Conservation (phyloP, 2,797 vertebrate genomes). For the Coregonus suidteri region DNA sequence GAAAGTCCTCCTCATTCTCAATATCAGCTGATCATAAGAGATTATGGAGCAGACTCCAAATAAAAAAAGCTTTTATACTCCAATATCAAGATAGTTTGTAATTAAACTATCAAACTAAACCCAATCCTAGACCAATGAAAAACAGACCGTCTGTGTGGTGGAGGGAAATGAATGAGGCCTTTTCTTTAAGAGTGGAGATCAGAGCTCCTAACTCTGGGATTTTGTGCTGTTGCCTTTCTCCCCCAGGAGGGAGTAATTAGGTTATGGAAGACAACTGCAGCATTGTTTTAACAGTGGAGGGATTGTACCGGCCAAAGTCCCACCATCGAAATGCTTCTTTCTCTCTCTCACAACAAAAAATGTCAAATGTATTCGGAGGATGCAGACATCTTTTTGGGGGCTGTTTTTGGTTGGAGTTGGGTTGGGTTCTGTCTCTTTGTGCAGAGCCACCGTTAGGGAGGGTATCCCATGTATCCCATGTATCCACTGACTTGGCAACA, state of each 20-base stretch:
- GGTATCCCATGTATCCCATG: slow-evolving; percentile 46
- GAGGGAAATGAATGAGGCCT: slow-evolving; percentile 74
- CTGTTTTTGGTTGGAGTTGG: slow-evolving; percentile 9
- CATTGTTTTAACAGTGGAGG: slow-evolving; percentile 85
- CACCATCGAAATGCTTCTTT: slow-evolving; percentile 78
- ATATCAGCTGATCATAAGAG: neutral
- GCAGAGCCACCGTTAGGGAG: slow-evolving; percentile 23
- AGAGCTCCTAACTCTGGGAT: slow-evolving; percentile 81
- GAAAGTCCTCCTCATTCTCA: neutral
- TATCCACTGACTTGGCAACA: slow-evolving; percentile 66
- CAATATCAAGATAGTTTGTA: slow-evolving; percentile 38
- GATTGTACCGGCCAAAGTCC: slow-evolving; percentile 81
- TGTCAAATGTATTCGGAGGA: slow-evolving; percentile 60
- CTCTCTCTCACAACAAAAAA: slow-evolving; percentile 75
- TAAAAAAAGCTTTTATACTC: neutral
- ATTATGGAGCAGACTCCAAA: slow-evolving; percentile 26
- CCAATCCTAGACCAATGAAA: slow-evolving; percentile 35
- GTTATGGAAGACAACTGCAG: slow-evolving; percentile 81
- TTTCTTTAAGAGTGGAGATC: slow-evolving; percentile 77
- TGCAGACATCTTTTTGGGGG: slow-evolving; percentile 55
- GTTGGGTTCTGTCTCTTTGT: slow-evolving; percentile 27
- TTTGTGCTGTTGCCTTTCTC: slow-evolving; percentile 80
- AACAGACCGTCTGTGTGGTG: slow-evolving; percentile 26
- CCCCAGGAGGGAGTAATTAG: slow-evolving; percentile 81
- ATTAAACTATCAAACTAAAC: slow-evolving; percentile 44